Conservation (phyloP, 2,113 vertebrate species). For the Ascaphus truei region DNA sequence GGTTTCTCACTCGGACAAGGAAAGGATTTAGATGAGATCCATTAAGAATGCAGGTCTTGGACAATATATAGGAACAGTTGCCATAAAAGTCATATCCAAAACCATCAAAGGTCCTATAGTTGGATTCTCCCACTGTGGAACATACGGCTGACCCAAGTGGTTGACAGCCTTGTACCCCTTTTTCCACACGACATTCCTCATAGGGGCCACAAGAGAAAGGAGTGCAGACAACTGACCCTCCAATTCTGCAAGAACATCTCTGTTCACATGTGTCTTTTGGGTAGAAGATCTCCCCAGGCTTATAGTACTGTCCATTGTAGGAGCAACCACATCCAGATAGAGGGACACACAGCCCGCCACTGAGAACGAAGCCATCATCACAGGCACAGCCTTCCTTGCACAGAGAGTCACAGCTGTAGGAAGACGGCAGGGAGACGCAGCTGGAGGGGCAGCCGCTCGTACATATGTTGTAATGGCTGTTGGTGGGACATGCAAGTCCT, state of each 20-base stretch:
- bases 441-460: constrained; percentile 69
- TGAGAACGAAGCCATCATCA: constrained; percentile 60
- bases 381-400: constrained; percentile 76
- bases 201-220: constrained; percentile 34
- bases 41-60: neutral
- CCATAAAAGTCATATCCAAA: constrained; percentile 39
- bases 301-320: constrained; percentile 38
- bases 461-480: constrained; percentile 70
- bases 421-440: constrained; percentile 66
- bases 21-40: constrained; percentile 27
- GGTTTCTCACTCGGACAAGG: constrained; percentile 35
- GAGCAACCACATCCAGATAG: constrained; percentile 46
- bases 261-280: constrained; percentile 36
- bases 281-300: constrained; percentile 42
- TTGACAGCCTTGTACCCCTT: constrained; percentile 43
- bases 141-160: constrained; percentile 37
- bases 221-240: constrained; percentile 38
- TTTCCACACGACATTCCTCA: constrained; percentile 41
- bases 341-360: constrained; percentile 47
- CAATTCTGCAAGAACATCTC: constrained; percentile 38
- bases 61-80: constrained; percentile 45
- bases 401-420: constrained; percentile 64
- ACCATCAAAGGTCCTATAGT: constrained; percentile 44
- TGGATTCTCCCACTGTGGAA: constrained; percentile 38
- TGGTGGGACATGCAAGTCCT: constrained; percentile 63